These are phyloP conservation scores for Drosophila watanabei DNA, from an alignment of 1,140 invertebrate genomes.

Conservation along the genomic window DNA sequence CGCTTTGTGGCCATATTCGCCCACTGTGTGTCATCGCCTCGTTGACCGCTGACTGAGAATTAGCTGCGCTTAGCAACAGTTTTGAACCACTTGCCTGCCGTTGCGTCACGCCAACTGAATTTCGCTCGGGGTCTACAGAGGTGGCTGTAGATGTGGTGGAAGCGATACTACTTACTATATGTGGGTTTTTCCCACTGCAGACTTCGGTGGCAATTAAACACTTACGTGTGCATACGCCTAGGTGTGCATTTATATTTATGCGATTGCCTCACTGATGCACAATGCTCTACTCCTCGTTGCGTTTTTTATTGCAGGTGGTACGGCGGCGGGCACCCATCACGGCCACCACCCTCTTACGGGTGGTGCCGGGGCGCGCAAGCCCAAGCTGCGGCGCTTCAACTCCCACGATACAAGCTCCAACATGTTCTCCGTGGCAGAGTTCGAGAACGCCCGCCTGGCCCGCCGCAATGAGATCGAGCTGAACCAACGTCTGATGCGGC, in stretches of 20 bases:
- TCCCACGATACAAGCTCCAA: conserved; percentile 85
- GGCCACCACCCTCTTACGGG: conserved; percentile 55
- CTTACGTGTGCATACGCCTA: conserved; percentile 30
- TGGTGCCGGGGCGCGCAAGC: conserved; percentile 73
- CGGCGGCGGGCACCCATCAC: conserved; percentile 67
- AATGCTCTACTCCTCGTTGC: conserved; percentile 37
- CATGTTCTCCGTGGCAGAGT: conserved; percentile 85
- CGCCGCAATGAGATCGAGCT: conserved; percentile 85
- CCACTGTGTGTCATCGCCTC: conserved; percentile 60
- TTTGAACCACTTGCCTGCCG: conserved; percentile 64
- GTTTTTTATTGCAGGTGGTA: conserved; percentile 58
- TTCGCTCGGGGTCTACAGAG: conserved; percentile 20
- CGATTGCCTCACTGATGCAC: conserved; percentile 73
- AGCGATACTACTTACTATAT: conserved; percentile 33
- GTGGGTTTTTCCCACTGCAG: conserved; percentile 73
- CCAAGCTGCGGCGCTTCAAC: conserved; percentile 83
- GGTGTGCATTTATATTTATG: conserved; percentile 53
- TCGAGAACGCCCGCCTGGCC: conserved; percentile 83
- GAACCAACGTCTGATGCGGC: conserved; percentile 73
- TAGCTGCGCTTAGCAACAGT: conserved; percentile 78
- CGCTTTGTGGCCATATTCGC: conserved; percentile 23
- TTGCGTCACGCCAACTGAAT: conserved; percentile 59
- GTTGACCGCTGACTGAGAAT: conserved; percentile 67
- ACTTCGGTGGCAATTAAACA: conserved; percentile 63
- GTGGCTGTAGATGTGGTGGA: conserved; percentile 29